Base-by-base conservation (phyloP, 2,113 vertebrate species). In the Uropsilus gracilis region DNA sequence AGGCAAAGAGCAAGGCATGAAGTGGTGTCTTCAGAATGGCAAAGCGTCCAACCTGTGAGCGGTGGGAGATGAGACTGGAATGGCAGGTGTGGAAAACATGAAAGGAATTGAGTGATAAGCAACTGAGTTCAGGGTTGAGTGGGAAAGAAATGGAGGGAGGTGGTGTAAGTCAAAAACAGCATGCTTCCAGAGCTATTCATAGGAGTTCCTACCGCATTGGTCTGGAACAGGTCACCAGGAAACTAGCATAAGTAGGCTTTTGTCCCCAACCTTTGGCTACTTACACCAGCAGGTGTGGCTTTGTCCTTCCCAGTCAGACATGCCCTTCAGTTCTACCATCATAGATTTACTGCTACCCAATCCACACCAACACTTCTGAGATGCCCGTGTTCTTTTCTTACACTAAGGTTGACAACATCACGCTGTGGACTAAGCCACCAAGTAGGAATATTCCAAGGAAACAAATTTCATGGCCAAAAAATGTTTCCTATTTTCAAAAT, bases 391-490 rank as follows among this genome's bases (percentile, higher is more conserved):
- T 87, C 57, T 80, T 10, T 14, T 22, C 30, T 86, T 17, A 72
- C 20, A 37, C 10, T 1, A 42, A 77, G 48, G 18, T 26, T 12
- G 14, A 32, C 89, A 73, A 83, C 16, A 32, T 12, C 64, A 48
- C n/a, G 26, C 5, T 24, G 18, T 26, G n/a, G 68, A 18, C 26
- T 3, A 10, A n/a, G 55, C 59, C 44, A 50, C 94, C 50, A 8
- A 78, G 44, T 13, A 59, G 59, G 55, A 84, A 77, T 90, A 61
- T 92, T 86, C 86, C 92, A 85, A 81, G 77, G 24, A 72, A 97
- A 96, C 86, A 69, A 90, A 94, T 44, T 75, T 57, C 34, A 94
- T 94, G 87, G 90, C 94, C 2, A 89, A 96, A 95, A 97, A 87
- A 91, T 77, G 88, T 72, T 81, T 0, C 44, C 32, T 85, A 17